Evolutionary conservation across 2,113 vertebrate genomes (phyloP), one percentile per base, ranked within the genome.

Genomic region (Crotalus helleri): DNA sequence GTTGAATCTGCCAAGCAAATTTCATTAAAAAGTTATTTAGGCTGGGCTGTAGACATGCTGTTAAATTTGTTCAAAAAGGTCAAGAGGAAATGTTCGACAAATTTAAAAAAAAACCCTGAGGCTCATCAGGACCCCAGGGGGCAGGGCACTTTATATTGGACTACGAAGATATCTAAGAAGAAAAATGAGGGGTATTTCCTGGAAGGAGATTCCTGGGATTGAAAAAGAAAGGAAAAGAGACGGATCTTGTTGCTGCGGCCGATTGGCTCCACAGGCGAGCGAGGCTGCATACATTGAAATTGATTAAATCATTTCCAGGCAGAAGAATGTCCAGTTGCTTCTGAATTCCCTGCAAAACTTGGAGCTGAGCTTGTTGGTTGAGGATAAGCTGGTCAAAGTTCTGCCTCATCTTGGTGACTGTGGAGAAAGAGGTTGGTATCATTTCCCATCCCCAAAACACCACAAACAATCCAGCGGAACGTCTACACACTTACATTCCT

Each of bases 331-430:
- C 93, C 69, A 96, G 55, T 55, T 96, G 96, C 5, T 96, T 96
- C 92, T 96, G 96, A 85, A 96, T 94, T 93, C 95, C 95, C 88
- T 95, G 96, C 85, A 97, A 95, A 58, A 96, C 96, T 15, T 95
- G 95, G 61, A 97, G 94, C 87, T 96, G 96, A 93, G 92, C 94
- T 69, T 13, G 95, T 44, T 96, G 96, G 92, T 96, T 97, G 59
- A 96, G 93, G 90, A 97, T 95, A 0, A 97, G 92, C 93, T 96
- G 85, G 61, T 96, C 96, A 89, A 90, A 26, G 0, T 94, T 96
- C 39, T 94, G 94, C 6, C 92, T 95, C 93, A 96, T 93, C 92
- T 93, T 96, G 58, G 59, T 95, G 85, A 96, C 96, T 96, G 92
- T 74, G 91, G 55, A 33, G 5, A 10, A 95, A 95, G 81, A 94